Conservation (phyloP, 2,888 invertebrate species). For the Netelia inedita region DNA sequence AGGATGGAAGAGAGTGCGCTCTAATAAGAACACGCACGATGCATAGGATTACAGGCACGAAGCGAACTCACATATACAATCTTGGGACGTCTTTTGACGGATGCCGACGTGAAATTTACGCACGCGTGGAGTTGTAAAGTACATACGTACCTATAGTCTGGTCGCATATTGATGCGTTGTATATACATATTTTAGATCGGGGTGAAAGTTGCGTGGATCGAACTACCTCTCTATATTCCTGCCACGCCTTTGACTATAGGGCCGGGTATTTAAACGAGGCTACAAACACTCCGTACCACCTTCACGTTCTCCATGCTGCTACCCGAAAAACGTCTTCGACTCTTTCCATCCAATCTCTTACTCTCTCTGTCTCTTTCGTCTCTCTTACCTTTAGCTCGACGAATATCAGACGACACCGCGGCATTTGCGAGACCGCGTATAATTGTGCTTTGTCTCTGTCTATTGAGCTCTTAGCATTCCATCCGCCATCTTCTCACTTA, state of each 20-base stretch:
- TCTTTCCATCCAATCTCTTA: conserved; percentile 22
- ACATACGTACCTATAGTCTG: not conserved
- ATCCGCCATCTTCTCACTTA: conserved; percentile 85
- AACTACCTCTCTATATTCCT: conserved; percentile 15
- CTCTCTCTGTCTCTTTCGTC: conserved; percentile 57
- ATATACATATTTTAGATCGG: conserved; percentile 9
- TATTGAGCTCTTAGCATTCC: conserved; percentile 81
- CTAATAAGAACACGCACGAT: conserved; percentile 40
- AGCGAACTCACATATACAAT: conserved; percentile 33
- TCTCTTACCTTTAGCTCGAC: conserved; percentile 34
- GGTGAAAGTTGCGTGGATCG: conserved; percentile 20
- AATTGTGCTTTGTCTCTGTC: conserved; percentile 68
- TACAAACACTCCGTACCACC: conserved; percentile 54
- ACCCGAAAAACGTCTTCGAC: conserved; percentile 47
- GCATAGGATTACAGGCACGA: conserved; percentile 48
- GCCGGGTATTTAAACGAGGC: conserved; percentile 80
- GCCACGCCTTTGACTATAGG: conserved; percentile 4
- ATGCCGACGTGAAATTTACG: conserved; percentile 19
- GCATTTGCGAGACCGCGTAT: conserved; percentile 22
- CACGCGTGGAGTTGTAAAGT: conserved; percentile 7
- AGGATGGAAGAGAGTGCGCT: conserved; percentile 15
- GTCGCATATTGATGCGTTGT: not conserved
- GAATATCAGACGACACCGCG: conserved; percentile 52
- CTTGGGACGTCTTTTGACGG: conserved; percentile 34
- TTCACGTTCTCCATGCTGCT: not conserved